Evolutionary conservation across 2,797 vertebrate species (phyloP), one percentile per base, ranked within the genome.

Genomic region (Apodemus agrarius): DNA sequence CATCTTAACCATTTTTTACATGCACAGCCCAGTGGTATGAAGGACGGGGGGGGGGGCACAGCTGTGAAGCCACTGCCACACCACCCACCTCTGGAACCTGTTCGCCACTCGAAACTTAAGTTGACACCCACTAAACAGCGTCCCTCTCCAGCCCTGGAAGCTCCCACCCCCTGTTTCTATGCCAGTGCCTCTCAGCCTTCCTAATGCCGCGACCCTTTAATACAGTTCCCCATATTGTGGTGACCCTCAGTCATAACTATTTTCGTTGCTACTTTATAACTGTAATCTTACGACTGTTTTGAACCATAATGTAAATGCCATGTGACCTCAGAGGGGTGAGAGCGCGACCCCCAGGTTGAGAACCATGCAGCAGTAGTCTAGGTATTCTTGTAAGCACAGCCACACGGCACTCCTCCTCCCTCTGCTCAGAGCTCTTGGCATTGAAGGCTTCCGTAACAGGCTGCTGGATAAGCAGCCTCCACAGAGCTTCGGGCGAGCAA

Each of bases 11-110:
- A 17, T 17, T 63, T 75, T 57, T 29, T 43, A 43, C 34, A 34
- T 9, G n/a, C 46, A 10, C 0, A 16, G 21, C 19, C 40, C 0
- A 34, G 65, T 11, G 40, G 49, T 4, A 17, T 1, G 19, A 24
- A 43, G 72, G 24, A 29, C 52, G 72, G 59, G 21, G 22, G 26
- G 43, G 72, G 59, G 21, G 22, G 26, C 24, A 12, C 19, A 16
- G 83, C 31, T 61, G 17, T 31, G 24, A 46, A 57, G 24, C 43
- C 21, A 9, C 3, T 0, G 3, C 9, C n/a, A 22, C 19, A 7
- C 14, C 40, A 43, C 4, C 11, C 22, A 43, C 9, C 40, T 54
- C 89, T 26, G 34, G 26, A 63, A 57, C 22, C 19, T 52, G 75
- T 43, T 69, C 26, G 3, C 37, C 14, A 87, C 12, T 29, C 40